Conservation (phyloP, 2,888 invertebrate species). For the Paralinhomoeus sp. region DNA sequence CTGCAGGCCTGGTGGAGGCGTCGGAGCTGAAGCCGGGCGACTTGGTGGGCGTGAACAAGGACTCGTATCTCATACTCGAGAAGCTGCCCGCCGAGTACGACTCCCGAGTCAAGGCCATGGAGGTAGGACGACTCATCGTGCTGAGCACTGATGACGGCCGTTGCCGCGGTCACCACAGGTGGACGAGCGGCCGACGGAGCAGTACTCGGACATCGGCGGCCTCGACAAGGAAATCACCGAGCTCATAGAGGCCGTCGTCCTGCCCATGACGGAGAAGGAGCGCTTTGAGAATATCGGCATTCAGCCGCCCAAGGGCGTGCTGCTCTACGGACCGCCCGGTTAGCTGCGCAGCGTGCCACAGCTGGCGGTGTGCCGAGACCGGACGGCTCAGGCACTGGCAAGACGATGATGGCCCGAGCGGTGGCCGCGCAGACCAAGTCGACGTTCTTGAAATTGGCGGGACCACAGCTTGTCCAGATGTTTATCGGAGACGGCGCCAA, state of each 20-base stretch:
- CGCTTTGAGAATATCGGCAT: slow-evolving; percentile 4
- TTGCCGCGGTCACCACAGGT: slow-evolving; percentile 37
- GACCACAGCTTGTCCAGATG: slow-evolving; percentile 4
- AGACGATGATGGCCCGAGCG: slow-evolving; percentile 3
- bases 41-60: slow-evolving; percentile 40
- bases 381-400: slow-evolving; percentile 22
- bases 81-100: slow-evolving; percentile 36
- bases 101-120: slow-evolving; percentile 26
- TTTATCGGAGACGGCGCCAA: slow-evolving; percentile 1
- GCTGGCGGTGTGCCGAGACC: no score
- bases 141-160: background rate
- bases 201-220: slow-evolving; percentile 97
- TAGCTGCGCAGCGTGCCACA: background rate
- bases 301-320: slow-evolving; percentile 3
- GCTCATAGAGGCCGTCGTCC: slow-evolving; percentile 4
- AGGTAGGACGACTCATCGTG: slow-evolving; percentile 6
- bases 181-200: slow-evolving; percentile 94
- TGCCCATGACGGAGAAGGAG: slow-evolving; percentile 3
- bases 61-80: slow-evolving; percentile 90
- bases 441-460: slow-evolving; percentile 2
- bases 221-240: slow-evolving; percentile 83
- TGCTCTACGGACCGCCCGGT: slow-evolving; percentile 7
- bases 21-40: slow-evolving; percentile 93
- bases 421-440: slow-evolving; percentile 4
- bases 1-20: no score